Conservation (phyloP, 2,113 vertebrate species). For the Aleadryas rufinucha region DNA sequence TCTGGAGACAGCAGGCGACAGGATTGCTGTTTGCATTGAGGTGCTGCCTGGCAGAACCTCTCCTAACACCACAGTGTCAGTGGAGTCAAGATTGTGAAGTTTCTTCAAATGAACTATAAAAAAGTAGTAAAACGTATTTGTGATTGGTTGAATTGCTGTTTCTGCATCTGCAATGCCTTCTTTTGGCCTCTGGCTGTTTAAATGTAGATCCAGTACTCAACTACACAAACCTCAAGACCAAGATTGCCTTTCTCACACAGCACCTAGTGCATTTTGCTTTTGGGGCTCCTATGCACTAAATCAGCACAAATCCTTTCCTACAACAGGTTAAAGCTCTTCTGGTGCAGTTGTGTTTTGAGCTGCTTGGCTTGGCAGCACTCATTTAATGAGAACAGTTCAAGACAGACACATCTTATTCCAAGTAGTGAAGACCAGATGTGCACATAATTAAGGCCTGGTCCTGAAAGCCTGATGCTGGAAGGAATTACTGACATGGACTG, state of each 20-base stretch:
- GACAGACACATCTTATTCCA: background rate
- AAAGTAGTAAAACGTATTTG: fast-evolving
- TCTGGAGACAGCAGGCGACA: background rate
- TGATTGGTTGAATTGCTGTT: background rate
- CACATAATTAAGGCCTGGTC: background rate
- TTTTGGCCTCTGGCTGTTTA: background rate
- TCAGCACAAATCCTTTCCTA: background rate
- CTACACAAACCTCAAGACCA: background rate
- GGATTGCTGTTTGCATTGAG: background rate
- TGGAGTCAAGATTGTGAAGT: background rate
- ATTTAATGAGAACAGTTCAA: background rate
- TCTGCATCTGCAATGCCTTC: background rate
- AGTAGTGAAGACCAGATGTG: conserved; percentile 22
- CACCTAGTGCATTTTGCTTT: background rate
- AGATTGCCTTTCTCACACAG: background rate
- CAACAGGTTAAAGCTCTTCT: background rate
- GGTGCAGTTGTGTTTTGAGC: background rate
- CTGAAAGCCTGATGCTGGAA: conserved; percentile 1
- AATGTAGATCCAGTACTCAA: background rate
- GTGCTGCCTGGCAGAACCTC: background rate
- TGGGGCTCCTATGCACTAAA: background rate
- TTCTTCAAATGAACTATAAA: background rate
- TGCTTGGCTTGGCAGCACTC: background rate
- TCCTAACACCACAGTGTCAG: background rate
- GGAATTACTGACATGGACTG: background rate